These are phyloP conservation scores for Drosophila cardini DNA, from an alignment of 1,140 invertebrate genomes.

Conservation along the genomic window DNA sequence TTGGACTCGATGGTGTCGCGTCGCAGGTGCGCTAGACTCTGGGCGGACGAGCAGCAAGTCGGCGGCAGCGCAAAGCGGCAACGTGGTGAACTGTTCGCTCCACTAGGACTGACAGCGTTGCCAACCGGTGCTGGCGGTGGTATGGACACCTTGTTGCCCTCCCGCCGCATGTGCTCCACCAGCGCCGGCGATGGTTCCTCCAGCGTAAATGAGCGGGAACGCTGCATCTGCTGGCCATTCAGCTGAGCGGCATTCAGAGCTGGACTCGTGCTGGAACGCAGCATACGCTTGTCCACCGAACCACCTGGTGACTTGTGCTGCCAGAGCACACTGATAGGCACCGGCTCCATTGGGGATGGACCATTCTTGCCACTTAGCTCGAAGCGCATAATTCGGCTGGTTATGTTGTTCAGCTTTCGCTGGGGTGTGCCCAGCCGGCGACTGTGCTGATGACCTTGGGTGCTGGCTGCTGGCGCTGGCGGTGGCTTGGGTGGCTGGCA, in stretches of 20 bases:
- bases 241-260: conserved; percentile 2
- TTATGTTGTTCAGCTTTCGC: conserved; percentile 57
- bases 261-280: conserved; percentile 64
- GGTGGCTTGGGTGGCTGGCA: neutral
- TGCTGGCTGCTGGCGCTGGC: neutral
- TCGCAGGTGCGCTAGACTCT: conserved; percentile 46
- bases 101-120: neutral
- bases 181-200: conserved; percentile 87
- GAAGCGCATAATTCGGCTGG: conserved; percentile 61
- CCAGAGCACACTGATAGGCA: conserved; percentile 35
- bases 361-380: conserved; percentile 26
- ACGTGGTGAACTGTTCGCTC: neutral
- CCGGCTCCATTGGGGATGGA: neutral
- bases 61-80: conserved; percentile 5
- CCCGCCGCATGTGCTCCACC: conserved; percentile 85
- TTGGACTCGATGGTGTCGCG: conserved; percentile 75
- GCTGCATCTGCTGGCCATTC: conserved; percentile 37
- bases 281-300: conserved; percentile 39
- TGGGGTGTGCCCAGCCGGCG: conserved; percentile 5
- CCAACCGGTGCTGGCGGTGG: neutral
- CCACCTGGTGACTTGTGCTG: conserved; percentile 14
- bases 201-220: conserved; percentile 87
- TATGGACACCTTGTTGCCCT: conserved; percentile 7
- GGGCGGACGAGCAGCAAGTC: neutral
- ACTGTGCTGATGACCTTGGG: neutral